Base-by-base conservation (phyloP, 2,797 vertebrate genomes). In the Pampus argenteus region DNA sequence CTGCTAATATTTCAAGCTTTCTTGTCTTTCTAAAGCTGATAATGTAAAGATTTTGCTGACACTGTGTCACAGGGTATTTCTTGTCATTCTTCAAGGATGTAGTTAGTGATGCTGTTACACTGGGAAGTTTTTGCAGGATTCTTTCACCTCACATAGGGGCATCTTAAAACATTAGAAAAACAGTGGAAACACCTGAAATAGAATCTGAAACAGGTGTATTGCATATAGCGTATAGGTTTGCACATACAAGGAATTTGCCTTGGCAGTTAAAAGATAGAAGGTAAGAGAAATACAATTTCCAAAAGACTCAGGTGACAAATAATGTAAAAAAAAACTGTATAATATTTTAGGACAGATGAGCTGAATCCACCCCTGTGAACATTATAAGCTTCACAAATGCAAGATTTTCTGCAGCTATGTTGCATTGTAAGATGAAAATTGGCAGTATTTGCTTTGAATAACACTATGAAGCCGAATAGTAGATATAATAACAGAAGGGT, bases 341-440 rank as follows among this genome's bases (percentile, higher is more conserved):
- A 40, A 5, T 40, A 40, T 51, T 49, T 50, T 11, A 45, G 42
- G 28, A 22, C 34, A 36, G 20, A 68, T 29, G 31, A 40, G n/a
- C 14, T 59, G 52, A 34, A 64, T 13, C 25, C 58, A 45, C 36
- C 20, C 9, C 17, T 2, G 15, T 59, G 14, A 52, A 45, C 40
- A 31, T 48, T 2, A 28, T 18, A 44, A 13, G 34, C 18, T 10
- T 25, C 61, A 40, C 2, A 15, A 2, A 64, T 55, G 50, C n/a
- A 28, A 23, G 23, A 34, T 71, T 36, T 25, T 18, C 59, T 71
- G 42, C 69, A 17, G 9, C 22, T 38, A 15, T 62, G 57, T 69
- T 72, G 73, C 59, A 28, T 1, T 58, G 47, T 26, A 28, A 66
- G 55, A 66, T 31, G 18, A 49, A 72, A 48, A 66, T 66, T 66